These are phyloP conservation scores for Cathartes aura DNA, from an alignment of 2,113 vertebrate species.

Conservation along the genomic window DNA sequence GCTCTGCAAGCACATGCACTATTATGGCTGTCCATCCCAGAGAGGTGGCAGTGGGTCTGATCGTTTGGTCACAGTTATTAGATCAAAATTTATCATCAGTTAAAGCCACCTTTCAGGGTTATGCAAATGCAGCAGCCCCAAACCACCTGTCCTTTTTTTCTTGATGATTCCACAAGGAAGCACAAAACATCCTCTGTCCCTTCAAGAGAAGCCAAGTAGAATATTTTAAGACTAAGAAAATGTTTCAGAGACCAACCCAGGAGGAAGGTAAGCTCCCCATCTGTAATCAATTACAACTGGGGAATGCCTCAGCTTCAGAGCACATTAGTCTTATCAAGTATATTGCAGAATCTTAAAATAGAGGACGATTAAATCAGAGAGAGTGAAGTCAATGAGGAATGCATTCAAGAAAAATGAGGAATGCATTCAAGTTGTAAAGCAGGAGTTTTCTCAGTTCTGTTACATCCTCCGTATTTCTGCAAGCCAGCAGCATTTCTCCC, in stretches of 20 bases:
- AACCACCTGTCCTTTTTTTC: neutral
- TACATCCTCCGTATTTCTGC: neutral
- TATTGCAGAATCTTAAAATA: constrained; percentile 3
- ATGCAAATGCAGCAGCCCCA: constrained; percentile 31
- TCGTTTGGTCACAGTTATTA: constrained; percentile 31
- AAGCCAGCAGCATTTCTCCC: neutral
- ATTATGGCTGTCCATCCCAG: neutral
- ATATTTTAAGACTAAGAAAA: constrained; percentile 19
- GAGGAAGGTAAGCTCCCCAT: constrained; percentile 14
- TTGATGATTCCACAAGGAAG: neutral
- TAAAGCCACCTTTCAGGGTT: constrained; percentile 25
- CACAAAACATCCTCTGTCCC: neutral
- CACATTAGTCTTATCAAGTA: constrained; percentile 18
- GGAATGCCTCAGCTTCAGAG: constrained; percentile 20
- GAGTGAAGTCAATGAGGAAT: neutral
- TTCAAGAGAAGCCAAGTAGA: neutral
- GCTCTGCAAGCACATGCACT: neutral
- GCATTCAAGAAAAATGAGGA: neutral
- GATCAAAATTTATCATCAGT: constrained; percentile 39
- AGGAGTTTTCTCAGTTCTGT: neutral
- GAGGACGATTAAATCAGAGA: neutral
- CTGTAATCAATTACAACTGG: neutral
- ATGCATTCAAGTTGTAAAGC: neutral
- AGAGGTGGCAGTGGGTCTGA: neutral
- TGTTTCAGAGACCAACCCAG: neutral